These are phyloP conservation scores for Pomatorhinus ruficollis DNA, from an alignment of 2,113 vertebrate species.

Conservation along the genomic window DNA sequence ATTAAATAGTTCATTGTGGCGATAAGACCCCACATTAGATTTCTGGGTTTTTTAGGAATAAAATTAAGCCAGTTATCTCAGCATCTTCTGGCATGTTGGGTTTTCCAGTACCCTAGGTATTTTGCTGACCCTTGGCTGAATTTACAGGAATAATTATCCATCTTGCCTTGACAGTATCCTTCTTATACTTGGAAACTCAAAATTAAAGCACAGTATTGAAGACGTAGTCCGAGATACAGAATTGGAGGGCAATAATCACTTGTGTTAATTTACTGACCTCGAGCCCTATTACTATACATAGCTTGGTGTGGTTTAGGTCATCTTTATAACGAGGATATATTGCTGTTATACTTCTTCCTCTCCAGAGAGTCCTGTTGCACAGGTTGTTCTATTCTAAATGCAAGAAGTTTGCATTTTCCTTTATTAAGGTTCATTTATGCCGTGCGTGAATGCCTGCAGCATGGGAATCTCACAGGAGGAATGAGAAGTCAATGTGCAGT, in stretches of 20 bases:
- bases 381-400: not conserved
- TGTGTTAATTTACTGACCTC: not conserved
- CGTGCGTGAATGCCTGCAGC: not conserved
- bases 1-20: not conserved
- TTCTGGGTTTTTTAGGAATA: rapidly evolving
- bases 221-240: not conserved
- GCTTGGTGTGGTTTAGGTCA: not conserved
- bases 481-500: rapidly evolving
- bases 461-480: not conserved
- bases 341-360: not conserved
- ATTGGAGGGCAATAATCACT: not conserved
- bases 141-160: not conserved
- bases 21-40: not conserved
- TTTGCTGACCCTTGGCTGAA: not conserved
- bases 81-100: rapidly evolving
- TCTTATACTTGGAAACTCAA: not conserved
- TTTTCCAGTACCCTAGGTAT: not conserved
- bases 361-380: not conserved
- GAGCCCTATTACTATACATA: not conserved
- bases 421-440: not conserved
- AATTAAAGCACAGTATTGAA: not conserved
- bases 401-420: not conserved
- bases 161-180: not conserved
- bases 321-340: not conserved
- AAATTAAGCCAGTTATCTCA: not conserved